Base-by-base conservation (phyloP, 1,140 invertebrate species). In the Telenomus remus region DNA sequence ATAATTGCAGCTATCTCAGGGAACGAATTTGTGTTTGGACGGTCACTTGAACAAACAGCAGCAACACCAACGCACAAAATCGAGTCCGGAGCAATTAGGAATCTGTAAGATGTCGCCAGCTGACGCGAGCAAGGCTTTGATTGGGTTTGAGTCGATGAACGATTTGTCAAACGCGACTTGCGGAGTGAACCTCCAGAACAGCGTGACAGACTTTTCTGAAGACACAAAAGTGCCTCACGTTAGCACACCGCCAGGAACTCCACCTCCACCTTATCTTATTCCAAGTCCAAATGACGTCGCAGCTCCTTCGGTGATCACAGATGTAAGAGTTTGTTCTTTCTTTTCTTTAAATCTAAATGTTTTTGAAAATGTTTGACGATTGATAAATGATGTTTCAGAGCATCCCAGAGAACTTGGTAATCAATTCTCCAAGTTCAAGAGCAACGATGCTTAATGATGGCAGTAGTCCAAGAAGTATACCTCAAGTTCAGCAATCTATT, bases 221-320 rank as follows among this genome's bases (percentile, higher is more conserved):
- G 60, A 71, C 6, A 6, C 39, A 0, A 14, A 10, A 11, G 77
- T 83, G 12, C 83, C 84, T 9, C 85, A 85, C 60, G 33, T 78
- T 7, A 87, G 90, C 4, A 94, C 94, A 42, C 95, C 95, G 27
- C 94, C 95, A 0, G 94, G 94, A 42, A 96, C 95, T 43, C 95
- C 95, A 13, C 95, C 95, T 44, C 95, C 95, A 43, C 95, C 95
- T 9, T 96, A 96, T 89, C 89, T 89, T 48, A 84, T 87, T 57
- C 86, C 88, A 13, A 82, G 73, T 69, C 76, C 84, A 13, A 82
- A 78, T 47, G 86, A 88, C n/a, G n/a, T n/a, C n/a, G n/a, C 44
- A 76, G 80, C 1, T 81, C 81, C 78, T n/a, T 83, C 83, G 4
- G 80, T 82, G 13, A 54, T 84, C 10, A 87, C 86, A 10, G 86